These are phyloP conservation scores for Diloba caeruleocephala DNA, from an alignment of 2,888 invertebrate genomes.

Conservation along the genomic window DNA sequence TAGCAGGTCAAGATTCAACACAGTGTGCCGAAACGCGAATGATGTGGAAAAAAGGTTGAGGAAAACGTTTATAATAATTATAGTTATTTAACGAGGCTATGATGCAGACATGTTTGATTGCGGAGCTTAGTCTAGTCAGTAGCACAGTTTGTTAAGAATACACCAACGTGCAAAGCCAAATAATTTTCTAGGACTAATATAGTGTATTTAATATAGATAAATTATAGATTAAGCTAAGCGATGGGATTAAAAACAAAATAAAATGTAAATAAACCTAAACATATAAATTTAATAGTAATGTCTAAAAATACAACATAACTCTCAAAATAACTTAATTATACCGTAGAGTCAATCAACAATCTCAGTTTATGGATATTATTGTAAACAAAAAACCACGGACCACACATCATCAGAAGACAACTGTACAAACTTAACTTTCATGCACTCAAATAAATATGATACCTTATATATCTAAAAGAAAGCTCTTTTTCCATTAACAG, in stretches of 20 bases:
- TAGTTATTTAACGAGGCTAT: conserved; percentile 2
- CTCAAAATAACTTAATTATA: conserved; percentile 51
- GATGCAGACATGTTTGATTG: conserved; percentile 5
- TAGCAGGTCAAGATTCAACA: conserved; percentile 29
- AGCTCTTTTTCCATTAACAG: background rate
- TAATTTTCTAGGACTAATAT: background rate
- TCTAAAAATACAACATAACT: conserved; percentile 43
- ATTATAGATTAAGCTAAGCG: background rate
- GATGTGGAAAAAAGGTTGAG: conserved; percentile 7
- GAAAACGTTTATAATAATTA: conserved; percentile 4
- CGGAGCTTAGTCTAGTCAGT: too few species aligned
- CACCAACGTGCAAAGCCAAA: background rate
- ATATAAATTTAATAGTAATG: conserved; percentile 20
- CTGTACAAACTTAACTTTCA: conserved; percentile 16
- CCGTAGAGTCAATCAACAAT: conserved; percentile 51
- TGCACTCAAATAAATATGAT: background rate
- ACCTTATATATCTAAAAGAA: conserved; percentile 5
- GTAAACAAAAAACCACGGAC: conserved; percentile 55
- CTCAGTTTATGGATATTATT: conserved; percentile 52
- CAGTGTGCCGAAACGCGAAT: conserved; percentile 8
- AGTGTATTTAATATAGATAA: background rate
- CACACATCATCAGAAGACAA: conserved; percentile 49
- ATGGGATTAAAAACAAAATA: background rate
- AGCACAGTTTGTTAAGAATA: too few species aligned
- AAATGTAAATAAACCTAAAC: conserved; percentile 39